These are phyloP conservation scores for Eumacrocentrus americanus DNA, from an alignment of 2,888 invertebrate genomes.

Conservation along the genomic window DNA sequence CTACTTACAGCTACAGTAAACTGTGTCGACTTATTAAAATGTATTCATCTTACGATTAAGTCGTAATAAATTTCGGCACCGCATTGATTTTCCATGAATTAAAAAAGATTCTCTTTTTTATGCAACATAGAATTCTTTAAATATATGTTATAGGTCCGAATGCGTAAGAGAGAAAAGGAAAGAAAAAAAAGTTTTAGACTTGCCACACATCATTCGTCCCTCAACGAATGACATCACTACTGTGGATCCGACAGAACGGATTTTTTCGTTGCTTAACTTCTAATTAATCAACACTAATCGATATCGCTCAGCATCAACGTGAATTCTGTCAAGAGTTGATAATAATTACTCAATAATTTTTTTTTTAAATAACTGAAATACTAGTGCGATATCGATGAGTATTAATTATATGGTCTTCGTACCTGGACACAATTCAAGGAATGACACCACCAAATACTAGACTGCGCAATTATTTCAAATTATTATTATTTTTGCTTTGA, in stretches of 20 bases:
- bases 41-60: not conserved
- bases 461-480: not conserved
- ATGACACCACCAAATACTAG: too few species aligned
- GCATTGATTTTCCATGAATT: constrained; percentile 1
- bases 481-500: not conserved
- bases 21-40: constrained; percentile 11
- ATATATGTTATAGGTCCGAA: not conserved
- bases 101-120: not conserved
- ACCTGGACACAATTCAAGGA: too few species aligned
- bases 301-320: not conserved
- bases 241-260: not conserved
- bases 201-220: not conserved
- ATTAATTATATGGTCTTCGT: too few species aligned
- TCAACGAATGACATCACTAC: not conserved
- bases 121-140: not conserved
- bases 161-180: not conserved
- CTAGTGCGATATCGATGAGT: too few species aligned
- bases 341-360: too few species aligned
- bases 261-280: not conserved
- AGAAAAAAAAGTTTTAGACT: not conserved
- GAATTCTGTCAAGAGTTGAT: too few species aligned
- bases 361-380: too few species aligned
- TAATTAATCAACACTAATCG: not conserved
- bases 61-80: not conserved
- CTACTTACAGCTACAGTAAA: constrained; percentile 18